These are phyloP conservation scores for Nasonia longicornis DNA, from an alignment of 1,140 invertebrate genomes.

Conservation along the genomic window DNA sequence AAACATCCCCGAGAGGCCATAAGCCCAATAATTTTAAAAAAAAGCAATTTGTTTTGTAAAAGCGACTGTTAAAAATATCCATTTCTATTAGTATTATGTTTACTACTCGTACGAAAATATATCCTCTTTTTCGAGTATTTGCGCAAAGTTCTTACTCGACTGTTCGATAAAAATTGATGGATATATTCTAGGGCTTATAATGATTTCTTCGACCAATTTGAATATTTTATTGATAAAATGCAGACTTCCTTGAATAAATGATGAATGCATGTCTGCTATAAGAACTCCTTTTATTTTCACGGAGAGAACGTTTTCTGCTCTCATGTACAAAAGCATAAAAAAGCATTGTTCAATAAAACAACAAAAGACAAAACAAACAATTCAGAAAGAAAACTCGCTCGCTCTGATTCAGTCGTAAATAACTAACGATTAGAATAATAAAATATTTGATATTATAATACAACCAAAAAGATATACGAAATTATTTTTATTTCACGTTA, in stretches of 20 bases:
- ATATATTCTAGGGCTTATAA: background rate
- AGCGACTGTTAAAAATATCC: conserved; percentile 14
- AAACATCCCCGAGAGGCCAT: background rate
- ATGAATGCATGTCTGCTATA: background rate
- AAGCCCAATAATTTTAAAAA: background rate
- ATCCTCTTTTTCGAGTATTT: background rate
- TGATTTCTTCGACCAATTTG: conserved; percentile 4
- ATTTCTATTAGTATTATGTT: background rate
- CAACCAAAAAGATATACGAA: too few relatives aligned
- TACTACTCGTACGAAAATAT: background rate
- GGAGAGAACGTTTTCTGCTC: too few relatives aligned
- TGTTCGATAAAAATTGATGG: conserved; percentile 13
- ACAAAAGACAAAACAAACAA: too few relatives aligned
- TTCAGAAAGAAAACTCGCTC: too few relatives aligned
- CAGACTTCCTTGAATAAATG: background rate
- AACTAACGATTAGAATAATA: too few relatives aligned
- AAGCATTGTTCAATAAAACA: too few relatives aligned
- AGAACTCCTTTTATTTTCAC: too few relatives aligned
- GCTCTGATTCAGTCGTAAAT: too few relatives aligned
- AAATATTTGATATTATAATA: too few relatives aligned
- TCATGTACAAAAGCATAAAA: too few relatives aligned
- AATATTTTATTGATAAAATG: conserved; percentile 2
- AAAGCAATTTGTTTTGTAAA: conserved; percentile 5
- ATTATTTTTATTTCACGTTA: too few relatives aligned
- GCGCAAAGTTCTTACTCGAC: background rate